Evolutionary conservation across 1,140 invertebrate genomes (phyloP).

Genomic region (Drosophila kurseongensis): DNA sequence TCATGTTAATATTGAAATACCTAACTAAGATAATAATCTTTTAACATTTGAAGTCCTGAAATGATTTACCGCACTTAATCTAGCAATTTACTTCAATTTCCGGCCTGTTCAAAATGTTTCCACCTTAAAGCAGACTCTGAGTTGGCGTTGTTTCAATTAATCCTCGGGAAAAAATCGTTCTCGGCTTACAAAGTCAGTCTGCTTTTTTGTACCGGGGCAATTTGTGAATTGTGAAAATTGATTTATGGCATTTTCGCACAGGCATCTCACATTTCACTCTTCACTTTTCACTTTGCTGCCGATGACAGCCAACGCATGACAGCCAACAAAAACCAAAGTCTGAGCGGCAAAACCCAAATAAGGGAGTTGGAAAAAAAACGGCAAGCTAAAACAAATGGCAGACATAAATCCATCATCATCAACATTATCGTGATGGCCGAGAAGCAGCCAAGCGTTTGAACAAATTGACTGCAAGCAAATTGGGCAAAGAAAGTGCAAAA

Average conservation of each 20-base stretch:
- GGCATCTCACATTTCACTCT: conserved; percentile 51
- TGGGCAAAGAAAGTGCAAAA: conserved; percentile 34
- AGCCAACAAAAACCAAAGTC: conserved; percentile 17
- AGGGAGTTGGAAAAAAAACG: conserved; percentile 3
- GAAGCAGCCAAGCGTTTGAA: conserved; percentile 30
- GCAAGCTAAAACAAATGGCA: conserved; percentile 52
- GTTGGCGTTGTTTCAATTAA: conserved; percentile 40
- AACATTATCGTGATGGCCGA: conserved; percentile 32
- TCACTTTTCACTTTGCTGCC: conserved; percentile 52
- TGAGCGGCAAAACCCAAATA: not conserved
- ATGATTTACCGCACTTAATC: conserved; percentile 5
- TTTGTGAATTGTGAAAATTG: conserved; percentile 57
- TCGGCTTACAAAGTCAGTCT: conserved; percentile 29
- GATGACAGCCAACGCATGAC: conserved; percentile 31
- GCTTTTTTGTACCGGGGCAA: conserved; percentile 37
- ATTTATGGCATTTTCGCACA: conserved; percentile 48
- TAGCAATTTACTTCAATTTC: conserved; percentile 18
- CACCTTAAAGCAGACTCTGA: conserved; percentile 5
- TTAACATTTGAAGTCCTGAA: not conserved
- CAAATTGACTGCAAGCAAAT: conserved; percentile 64
- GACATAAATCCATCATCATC: conserved; percentile 70
- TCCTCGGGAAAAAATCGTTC: conserved; percentile 4
- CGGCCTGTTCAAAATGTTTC: not conserved
- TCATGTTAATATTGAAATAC: no score
- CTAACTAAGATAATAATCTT: no score